These are phyloP conservation scores for Tortrix viridana DNA, from an alignment of 2,888 invertebrate genomes.

Conservation along the genomic window DNA sequence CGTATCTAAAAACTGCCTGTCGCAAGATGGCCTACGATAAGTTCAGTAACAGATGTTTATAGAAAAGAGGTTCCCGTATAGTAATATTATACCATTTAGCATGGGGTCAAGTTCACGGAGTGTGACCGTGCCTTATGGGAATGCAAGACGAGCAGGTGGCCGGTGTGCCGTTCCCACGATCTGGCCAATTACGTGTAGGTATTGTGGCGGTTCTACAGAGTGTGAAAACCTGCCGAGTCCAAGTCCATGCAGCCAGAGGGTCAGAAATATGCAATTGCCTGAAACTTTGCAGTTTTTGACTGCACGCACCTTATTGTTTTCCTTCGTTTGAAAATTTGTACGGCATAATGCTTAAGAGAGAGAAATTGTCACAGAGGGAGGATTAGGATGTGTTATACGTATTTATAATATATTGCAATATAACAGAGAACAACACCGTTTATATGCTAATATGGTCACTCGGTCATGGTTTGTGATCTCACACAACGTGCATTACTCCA, in stretches of 20 bases:
- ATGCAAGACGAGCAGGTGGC: constrained; percentile 50
- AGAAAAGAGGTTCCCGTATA: neutral
- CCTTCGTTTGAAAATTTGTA: neutral
- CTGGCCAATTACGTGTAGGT: constrained; percentile 57
- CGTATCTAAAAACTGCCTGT: too few species aligned
- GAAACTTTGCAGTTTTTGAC: too few species aligned
- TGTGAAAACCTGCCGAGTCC: neutral
- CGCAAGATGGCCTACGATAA: too few species aligned
- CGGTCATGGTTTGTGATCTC: constrained; percentile 42
- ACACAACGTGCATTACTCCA: constrained; percentile 37
- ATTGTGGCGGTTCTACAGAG: neutral
- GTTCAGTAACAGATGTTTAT: neutral
- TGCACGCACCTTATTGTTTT: too few species aligned
- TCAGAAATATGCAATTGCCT: too few species aligned
- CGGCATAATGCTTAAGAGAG: too few species aligned
- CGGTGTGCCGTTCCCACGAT: constrained; percentile 64
- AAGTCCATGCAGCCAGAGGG: too few species aligned
- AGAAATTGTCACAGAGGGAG: too few species aligned
- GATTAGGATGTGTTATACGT: too few species aligned
- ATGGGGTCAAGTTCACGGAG: constrained; percentile 55
- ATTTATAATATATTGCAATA: neutral
- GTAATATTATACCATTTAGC: constrained; percentile 34
- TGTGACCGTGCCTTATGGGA: constrained; percentile 70
- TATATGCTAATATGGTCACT: constrained; percentile 53
- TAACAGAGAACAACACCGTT: constrained; percentile 58